Conservation (phyloP, 1,140 invertebrate species). For the Habropoda laboriosa region DNA sequence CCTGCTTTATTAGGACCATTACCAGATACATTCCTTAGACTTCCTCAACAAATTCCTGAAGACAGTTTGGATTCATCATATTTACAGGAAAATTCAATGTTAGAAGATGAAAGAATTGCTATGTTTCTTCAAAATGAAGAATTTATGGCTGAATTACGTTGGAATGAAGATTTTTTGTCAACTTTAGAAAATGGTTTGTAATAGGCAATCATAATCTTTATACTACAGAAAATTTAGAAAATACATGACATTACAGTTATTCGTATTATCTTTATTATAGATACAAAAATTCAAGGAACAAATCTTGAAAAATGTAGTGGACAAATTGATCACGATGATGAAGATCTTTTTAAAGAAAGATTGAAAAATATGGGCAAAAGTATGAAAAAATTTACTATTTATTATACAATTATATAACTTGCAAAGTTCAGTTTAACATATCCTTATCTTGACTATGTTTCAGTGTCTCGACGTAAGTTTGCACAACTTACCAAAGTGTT, state of each 20-base stretch:
- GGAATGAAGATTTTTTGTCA: constrained; percentile 94
- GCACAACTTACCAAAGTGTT: constrained; percentile 91
- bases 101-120: constrained; percentile 92
- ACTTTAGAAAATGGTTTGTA: constrained; percentile 89
- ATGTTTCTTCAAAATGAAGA: constrained; percentile 96
- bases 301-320: constrained; percentile 67
- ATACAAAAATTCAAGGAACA: constrained; percentile 75
- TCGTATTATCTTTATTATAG: constrained; percentile 56
- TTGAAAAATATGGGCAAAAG: constrained; percentile 94
- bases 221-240: neutral
- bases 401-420: constrained; percentile 10
- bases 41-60: constrained; percentile 79
- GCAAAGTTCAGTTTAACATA: neutral
- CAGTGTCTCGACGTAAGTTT: constrained; percentile 91
- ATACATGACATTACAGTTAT: neutral
- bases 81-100: constrained; percentile 81
- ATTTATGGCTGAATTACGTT: constrained; percentile 93
- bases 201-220: neutral
- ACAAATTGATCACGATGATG: constrained; percentile 84
- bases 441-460: constrained; percentile 36
- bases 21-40: constrained; percentile 90
- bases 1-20: constrained; percentile 91
- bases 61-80: constrained; percentile 65
- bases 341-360: constrained; percentile 91
- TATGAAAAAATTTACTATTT: constrained; percentile 67